phyloP scores from a whole-genome alignment of 2,888 invertebrate genomes.

The Iphiclides podalirius region DNA sequence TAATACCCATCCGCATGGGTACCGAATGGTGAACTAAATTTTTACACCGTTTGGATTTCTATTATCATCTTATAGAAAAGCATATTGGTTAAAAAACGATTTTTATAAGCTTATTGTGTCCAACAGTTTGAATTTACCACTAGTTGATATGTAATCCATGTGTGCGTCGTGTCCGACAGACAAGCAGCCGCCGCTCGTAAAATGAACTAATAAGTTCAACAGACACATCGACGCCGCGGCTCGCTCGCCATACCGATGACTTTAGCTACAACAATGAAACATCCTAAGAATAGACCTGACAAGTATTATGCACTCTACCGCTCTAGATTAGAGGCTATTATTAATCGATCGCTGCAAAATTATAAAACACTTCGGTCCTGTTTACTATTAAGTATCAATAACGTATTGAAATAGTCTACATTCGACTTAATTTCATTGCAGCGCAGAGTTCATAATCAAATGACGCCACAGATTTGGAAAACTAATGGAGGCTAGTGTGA shows the following conservation, averaged over 20 bases:
- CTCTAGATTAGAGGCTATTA: slow-evolving; percentile 32
- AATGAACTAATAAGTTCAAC: slow-evolving; percentile 71
- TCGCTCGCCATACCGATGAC: slow-evolving; percentile 64
- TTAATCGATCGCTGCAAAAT: slow-evolving; percentile 31
- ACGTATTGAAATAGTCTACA: slow-evolving; percentile 38
- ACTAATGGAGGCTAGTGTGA: slow-evolving; percentile 51
- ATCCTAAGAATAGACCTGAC: slow-evolving; percentile 35
- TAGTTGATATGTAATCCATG: slow-evolving; percentile 22
- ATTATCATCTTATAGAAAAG: no score
- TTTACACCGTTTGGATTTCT: no score
- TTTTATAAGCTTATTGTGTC: slow-evolving; percentile 1
- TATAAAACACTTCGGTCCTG: slow-evolving; percentile 53
- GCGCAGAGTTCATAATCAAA: slow-evolving; percentile 35
- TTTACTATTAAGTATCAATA: slow-evolving; percentile 43
- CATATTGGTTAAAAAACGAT: neutral
- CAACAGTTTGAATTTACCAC: slow-evolving; percentile 11
- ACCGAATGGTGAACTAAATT: no score
- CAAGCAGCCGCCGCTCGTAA: slow-evolving; percentile 57
- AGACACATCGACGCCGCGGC: slow-evolving; percentile 74
- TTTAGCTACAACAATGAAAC: slow-evolving; percentile 35
- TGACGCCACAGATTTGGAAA: slow-evolving; percentile 24
- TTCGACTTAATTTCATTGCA: slow-evolving; percentile 31
- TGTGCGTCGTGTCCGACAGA: slow-evolving; percentile 38
- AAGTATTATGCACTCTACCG: slow-evolving; percentile 35
- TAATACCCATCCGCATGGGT: no score